phyloP scores from a whole-genome alignment of 2,797 vertebrate species.

The Danio jaintianensis region DNA sequence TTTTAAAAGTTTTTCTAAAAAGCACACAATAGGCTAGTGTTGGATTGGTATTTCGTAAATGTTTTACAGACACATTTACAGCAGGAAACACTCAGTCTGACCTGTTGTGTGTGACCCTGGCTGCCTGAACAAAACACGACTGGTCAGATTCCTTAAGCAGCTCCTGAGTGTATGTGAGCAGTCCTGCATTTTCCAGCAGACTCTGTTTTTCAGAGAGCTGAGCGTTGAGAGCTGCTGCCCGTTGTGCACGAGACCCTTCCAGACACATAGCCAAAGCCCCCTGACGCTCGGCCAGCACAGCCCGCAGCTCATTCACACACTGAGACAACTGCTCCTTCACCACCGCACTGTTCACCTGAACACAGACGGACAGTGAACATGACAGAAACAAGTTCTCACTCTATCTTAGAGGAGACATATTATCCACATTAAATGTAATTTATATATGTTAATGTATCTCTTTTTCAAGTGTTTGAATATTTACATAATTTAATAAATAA shows the following conservation, averaged over 20 bases:
- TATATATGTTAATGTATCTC: not conserved
- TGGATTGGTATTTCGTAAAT: not conserved
- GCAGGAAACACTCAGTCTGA: constrained; percentile 57
- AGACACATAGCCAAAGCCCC: constrained; percentile 81
- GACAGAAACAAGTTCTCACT: not conserved
- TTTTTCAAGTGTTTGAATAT: not conserved
- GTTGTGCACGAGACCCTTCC: constrained; percentile 84
- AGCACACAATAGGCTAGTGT: constrained; percentile 14
- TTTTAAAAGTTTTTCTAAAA: constrained; percentile 7
- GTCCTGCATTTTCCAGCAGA: constrained; percentile 89
- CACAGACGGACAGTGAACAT: constrained; percentile 14
- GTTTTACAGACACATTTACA: not conserved
- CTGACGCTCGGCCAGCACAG: constrained; percentile 86
- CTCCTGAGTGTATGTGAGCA: constrained; percentile 92
- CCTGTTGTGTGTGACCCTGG: constrained; percentile 92
- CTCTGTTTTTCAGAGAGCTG: constrained; percentile 88
- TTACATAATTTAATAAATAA: not conserved
- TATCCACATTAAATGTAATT: not conserved
- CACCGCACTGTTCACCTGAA: constrained; percentile 86
- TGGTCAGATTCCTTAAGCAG: constrained; percentile 94
- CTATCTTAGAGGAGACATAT: not conserved
- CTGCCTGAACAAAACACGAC: constrained; percentile 93
- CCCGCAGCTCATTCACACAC: constrained; percentile 85
- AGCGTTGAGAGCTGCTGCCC: constrained; percentile 79
- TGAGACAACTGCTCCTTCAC: constrained; percentile 89